Percentiles rank a stretch among this genome's conserved stretches.
Evolutionary conservation across 1,140 invertebrate genomes (phyloP).

Genomic region (Holotrichia oblita): DNA sequence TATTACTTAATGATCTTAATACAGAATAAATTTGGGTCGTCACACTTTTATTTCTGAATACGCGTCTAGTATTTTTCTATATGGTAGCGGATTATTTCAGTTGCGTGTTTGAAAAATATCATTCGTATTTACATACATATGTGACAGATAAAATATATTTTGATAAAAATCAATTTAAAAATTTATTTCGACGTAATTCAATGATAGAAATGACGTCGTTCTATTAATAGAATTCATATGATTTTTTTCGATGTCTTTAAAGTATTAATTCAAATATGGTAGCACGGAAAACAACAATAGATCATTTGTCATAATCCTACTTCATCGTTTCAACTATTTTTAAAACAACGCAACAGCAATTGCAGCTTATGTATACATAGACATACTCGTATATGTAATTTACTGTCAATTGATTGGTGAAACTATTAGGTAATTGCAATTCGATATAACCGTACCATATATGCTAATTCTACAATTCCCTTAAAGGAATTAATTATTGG

Average conservation of each 20-base stretch:
- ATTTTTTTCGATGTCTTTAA: no score
- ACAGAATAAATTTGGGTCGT: constrained; percentile 21
- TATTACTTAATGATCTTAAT: constrained; percentile 8
- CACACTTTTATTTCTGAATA: background rate
- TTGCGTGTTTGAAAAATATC: no score
- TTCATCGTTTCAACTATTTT: constrained; percentile 14
- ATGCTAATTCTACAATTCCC: constrained; percentile 4
- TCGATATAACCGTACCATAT: constrained; percentile 9
- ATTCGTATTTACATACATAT: background rate
- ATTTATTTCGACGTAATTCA: no score
- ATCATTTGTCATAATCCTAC: background rate
- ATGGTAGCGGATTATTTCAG: background rate
- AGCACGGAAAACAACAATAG: background rate
- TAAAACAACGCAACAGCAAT: background rate
- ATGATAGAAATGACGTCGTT: no score
- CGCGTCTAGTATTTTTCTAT: background rate
- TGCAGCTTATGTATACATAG: background rate
- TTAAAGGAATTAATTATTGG: background rate
- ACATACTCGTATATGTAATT: background rate
- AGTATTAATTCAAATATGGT: background rate
- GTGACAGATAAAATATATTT: background rate
- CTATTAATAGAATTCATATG: no score
- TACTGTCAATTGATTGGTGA: background rate
- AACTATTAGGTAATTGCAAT: constrained; percentile 23
- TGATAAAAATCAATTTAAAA: no score